Evolutionary conservation across 2,797 vertebrate genomes (phyloP).

Genomic region (Euthynnus affinis): DNA sequence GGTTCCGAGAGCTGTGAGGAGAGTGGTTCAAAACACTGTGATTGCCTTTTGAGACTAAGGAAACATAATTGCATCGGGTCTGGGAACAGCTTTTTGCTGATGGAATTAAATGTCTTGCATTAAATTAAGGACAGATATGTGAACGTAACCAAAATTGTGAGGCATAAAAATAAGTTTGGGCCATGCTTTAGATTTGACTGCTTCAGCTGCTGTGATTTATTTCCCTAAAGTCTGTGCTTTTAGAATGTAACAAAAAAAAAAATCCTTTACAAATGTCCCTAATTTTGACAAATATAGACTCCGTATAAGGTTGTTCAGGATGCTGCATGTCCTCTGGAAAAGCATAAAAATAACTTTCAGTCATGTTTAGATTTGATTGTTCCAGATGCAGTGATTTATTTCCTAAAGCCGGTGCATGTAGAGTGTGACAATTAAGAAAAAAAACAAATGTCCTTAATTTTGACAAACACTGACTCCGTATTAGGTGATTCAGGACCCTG

Average conservation of each 20-base stretch:
- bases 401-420: background rate
- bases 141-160: background rate
- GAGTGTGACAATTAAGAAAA: background rate
- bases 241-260: no score
- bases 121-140: constrained; percentile 31
- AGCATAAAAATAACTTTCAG: background rate
- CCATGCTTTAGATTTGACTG: background rate
- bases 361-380: background rate
- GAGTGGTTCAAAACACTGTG: constrained; percentile 68
- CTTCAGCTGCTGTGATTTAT: background rate
- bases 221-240: background rate
- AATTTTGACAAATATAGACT: background rate
- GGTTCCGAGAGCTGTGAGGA: constrained; percentile 72
- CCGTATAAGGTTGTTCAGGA: background rate
- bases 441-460: background rate
- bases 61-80: constrained; percentile 68
- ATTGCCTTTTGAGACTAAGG: constrained; percentile 71
- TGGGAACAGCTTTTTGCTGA: constrained; percentile 48
- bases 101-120: constrained; percentile 51
- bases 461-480: background rate
- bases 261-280: background rate
- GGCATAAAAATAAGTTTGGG: background rate
- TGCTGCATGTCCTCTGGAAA: background rate
- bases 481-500: background rate
- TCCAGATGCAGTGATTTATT: background rate